Conservation (phyloP, 2,113 vertebrate genomes). For the Phyllostomus discolor region DNA sequence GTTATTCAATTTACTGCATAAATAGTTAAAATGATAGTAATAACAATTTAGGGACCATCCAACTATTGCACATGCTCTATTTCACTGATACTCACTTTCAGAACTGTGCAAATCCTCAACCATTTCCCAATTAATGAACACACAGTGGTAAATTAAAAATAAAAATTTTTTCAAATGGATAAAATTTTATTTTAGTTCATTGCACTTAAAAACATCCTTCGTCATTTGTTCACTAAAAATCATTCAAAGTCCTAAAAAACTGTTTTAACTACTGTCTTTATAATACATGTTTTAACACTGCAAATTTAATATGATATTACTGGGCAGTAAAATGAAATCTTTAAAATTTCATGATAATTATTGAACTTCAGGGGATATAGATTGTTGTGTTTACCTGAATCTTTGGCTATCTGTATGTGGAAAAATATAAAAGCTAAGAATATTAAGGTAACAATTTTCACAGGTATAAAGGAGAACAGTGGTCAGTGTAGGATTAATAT, state of each 20-base stretch:
- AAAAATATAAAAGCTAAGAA: constrained; percentile 30
- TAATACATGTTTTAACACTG: constrained; percentile 40
- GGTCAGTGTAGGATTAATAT: constrained; percentile 9
- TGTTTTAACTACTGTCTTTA: not conserved
- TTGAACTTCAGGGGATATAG: not conserved
- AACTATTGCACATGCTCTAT: constrained; percentile 40
- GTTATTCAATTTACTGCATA: constrained; percentile 66
- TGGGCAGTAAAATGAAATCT: not conserved
- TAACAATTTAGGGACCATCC: constrained; percentile 63
- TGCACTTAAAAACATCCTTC: constrained; percentile 24
- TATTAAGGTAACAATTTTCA: constrained; percentile 36
- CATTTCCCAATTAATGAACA: constrained; percentile 45
- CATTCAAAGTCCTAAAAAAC: not conserved
- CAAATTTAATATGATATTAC: not conserved
- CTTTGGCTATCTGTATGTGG: not conserved
- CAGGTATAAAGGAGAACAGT: not conserved
- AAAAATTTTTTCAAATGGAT: constrained; percentile 28
- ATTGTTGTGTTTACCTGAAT: not conserved
- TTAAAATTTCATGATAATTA: not conserved
- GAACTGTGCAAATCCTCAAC: constrained; percentile 2
- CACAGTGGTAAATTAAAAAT: constrained; percentile 50
- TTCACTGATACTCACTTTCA: constrained; percentile 48
- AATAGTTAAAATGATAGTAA: constrained; percentile 70
- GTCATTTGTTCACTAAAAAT: constrained; percentile 24
- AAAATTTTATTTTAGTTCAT: constrained; percentile 29